Evolutionary conservation across 2,888 invertebrate species (phyloP).

Genomic region (Oligia latruncula): DNA sequence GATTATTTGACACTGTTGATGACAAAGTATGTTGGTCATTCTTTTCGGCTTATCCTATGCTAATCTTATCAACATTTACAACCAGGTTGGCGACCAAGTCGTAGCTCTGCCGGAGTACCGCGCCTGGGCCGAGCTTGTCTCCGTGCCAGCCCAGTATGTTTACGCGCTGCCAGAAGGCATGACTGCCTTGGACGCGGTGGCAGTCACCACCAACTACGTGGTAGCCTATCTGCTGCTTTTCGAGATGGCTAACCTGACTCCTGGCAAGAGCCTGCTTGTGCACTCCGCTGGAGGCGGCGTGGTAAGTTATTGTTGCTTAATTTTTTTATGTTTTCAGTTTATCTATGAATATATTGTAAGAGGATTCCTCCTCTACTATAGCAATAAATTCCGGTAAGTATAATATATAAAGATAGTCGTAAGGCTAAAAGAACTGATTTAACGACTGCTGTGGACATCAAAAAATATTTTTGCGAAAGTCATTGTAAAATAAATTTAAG

Average conservation of each 20-base stretch:
- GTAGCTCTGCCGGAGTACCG: slow-evolving; percentile 95
- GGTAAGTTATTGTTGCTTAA: slow-evolving; percentile 89
- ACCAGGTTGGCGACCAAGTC: slow-evolving; percentile 94
- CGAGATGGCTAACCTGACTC: slow-evolving; percentile 94
- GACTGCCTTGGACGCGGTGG: slow-evolving; percentile 94
- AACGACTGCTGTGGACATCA: neutral
- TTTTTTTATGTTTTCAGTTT: neutral
- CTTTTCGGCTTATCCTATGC: neutral
- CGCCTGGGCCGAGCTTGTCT: slow-evolving; percentile 96
- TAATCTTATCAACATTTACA: slow-evolving; percentile 31
- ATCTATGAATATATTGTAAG: neutral
- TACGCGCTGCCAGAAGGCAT: slow-evolving; percentile 94
- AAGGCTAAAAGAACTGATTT: neutral
- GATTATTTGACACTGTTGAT: neutral
- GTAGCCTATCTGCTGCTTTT: slow-evolving; percentile 96
- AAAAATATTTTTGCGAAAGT: neutral
- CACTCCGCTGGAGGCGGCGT: slow-evolving; percentile 97
- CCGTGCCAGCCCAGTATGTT: slow-evolving; percentile 94
- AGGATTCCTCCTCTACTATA: neutral
- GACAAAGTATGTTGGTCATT: too few species aligned
- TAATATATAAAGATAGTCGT: too few species aligned
- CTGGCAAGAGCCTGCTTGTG: slow-evolving; percentile 95
- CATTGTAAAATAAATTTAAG: neutral
- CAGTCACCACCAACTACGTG: slow-evolving; percentile 96
- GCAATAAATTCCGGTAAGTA: neutral